These are phyloP conservation scores for Bombus impatiens DNA, from an alignment of 1,140 invertebrate species.

Conservation along the genomic window DNA sequence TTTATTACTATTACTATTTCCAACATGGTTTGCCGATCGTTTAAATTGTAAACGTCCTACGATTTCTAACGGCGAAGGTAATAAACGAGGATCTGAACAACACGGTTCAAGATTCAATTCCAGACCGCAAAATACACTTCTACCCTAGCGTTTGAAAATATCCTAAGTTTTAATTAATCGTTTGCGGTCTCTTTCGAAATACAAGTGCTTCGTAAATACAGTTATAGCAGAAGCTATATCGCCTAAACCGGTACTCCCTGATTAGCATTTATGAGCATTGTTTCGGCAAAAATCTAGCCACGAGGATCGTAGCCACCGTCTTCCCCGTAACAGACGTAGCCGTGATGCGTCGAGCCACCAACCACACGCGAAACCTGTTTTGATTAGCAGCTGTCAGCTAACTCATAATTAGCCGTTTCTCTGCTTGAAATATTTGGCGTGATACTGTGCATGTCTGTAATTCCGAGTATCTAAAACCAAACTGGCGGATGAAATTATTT, in stretches of 20 bases:
- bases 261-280: slow-evolving; percentile 39
- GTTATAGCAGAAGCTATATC: slow-evolving; percentile 55
- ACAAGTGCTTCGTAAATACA: slow-evolving; percentile 47
- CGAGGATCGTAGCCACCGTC: neutral
- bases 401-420: slow-evolving; percentile 23
- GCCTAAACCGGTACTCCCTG: slow-evolving; percentile 34
- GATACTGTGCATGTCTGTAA: neutral
- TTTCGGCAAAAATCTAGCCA: slow-evolving; percentile 6
- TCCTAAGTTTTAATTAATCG: slow-evolving; percentile 57
- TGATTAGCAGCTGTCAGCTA: neutral
- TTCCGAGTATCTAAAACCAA: neutral
- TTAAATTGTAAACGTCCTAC: neutral
- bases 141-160: neutral
- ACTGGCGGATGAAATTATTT: neutral
- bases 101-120: neutral
- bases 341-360: neutral
- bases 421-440: neutral
- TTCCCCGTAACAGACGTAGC: neutral
- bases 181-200: slow-evolving; percentile 27
- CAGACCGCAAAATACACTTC: neutral
- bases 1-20: neutral
- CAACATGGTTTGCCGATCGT: neutral
- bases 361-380: slow-evolving; percentile 23
- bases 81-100: neutral
- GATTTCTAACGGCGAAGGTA: neutral